A percentile compares a stretch with the other conserved stretches of the same genome.
Conservation (phyloP, 2,797 vertebrate genomes). For the Chelidonichthys spinosus region DNA sequence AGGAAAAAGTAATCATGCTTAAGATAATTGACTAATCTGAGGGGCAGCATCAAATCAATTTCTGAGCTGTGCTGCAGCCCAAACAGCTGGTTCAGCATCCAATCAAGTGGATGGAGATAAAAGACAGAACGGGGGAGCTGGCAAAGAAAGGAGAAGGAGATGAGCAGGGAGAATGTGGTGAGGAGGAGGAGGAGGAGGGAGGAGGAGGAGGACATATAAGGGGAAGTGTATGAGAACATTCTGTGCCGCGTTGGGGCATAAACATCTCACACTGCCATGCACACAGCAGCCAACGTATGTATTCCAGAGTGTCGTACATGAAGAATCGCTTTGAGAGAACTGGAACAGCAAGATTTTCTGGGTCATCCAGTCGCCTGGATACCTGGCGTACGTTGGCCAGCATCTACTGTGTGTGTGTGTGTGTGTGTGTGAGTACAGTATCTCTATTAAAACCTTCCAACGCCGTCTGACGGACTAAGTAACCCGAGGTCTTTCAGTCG, state of each 20-base stretch:
- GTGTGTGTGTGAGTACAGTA: neutral
- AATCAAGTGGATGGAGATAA: slow-evolving; percentile 8
- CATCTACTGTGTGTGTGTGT: slow-evolving; percentile 11
- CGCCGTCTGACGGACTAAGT: neutral
- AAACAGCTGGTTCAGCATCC: slow-evolving; percentile 28
- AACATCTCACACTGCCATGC: neutral
- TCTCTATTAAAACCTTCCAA: neutral
- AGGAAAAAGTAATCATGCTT: neutral
- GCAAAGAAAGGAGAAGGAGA: neutral
- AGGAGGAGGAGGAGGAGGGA: neutral
- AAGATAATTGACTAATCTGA: neutral
- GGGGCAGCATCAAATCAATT: neutral
- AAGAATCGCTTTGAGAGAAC: neutral
- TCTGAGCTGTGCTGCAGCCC: neutral
- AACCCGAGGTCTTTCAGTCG: neutral
- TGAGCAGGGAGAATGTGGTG: neutral
- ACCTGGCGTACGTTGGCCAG: neutral
- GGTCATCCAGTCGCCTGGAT: slow-evolving; percentile 10
- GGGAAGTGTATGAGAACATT: neutral
- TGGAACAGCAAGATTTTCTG: slow-evolving; percentile 25
- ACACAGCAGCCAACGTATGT: neutral
- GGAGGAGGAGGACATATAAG: neutral
- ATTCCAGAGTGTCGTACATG: neutral
- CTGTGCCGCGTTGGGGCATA: neutral
- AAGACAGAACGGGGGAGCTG: neutral